Evolutionary conservation across 1,140 invertebrate genomes (phyloP), one percentile per base, ranked within the genome.

Genomic region (Theocolax elegans): DNA sequence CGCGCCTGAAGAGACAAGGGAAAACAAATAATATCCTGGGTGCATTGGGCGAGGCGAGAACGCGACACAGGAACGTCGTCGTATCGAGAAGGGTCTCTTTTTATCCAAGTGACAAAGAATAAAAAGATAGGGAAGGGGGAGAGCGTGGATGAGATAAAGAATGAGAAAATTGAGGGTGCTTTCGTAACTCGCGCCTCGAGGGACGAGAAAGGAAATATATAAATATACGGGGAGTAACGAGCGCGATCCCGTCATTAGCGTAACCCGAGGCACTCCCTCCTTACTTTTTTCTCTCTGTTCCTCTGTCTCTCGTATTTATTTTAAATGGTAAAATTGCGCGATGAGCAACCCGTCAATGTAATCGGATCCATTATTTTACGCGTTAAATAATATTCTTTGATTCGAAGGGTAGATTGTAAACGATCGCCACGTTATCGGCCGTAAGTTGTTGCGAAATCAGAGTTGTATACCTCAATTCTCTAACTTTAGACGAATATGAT

Each of bases 11-110:
- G 80, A 83, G 83, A 85, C 80, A 81, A 81, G 79, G 79, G 79
- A 78, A 83, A 83, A 85, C 82, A 85, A 85, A 85, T 83, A 84
- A 85, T 83, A 85, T 84, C 81, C 80, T 80, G 79, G 65, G 73
- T 79, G 77, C 77, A 78, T 77, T 78, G 79, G 73, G 77, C 69
- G 68, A 72, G 69, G 72, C 62, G 72, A 71, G 67, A 67, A 10
- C 31, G 27, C 46, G 48, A 51, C 48, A 23, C 49, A 27, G 27
- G 17, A 54, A 60, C 65, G 40, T 25, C 54, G 64, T 54, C 29
- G 48, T 60, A 49, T 72, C 60, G 67, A 56, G 59, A 48, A 58
- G 29, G 44, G 19, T 60, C 40, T 44, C 13, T 8, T n/a, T 12
- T 12, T 48, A 21, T 48, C 4, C 12, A 19, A 49, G 23, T 27